These are phyloP conservation scores for Lates calcarifer DNA, from an alignment of 2,113 vertebrate species.

Conservation along the genomic window DNA sequence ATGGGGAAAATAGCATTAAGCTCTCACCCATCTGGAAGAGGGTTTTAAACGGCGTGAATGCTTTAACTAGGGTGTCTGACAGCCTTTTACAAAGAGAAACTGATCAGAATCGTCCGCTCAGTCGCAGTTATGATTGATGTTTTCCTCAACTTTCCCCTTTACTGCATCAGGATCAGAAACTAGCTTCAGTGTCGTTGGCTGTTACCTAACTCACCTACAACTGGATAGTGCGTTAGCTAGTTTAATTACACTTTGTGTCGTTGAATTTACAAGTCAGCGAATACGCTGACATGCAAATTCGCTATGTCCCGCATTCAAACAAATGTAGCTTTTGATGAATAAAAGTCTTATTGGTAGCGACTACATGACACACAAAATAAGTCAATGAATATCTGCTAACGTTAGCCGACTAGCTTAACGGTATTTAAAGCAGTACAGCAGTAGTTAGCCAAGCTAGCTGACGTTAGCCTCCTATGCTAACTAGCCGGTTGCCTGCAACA, in stretches of 20 bases:
- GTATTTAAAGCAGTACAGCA: neutral
- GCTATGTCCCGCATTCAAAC: rapidly evolving
- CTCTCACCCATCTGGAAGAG: too few relatives aligned
- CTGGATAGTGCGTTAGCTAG: neutral
- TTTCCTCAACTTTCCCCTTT: too few relatives aligned
- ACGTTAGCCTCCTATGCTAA: conserved; percentile 52
- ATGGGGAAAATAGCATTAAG: too few relatives aligned
- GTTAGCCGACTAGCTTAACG: conserved; percentile 1
- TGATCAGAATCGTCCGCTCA: too few relatives aligned
- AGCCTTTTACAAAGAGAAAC: too few relatives aligned
- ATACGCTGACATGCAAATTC: neutral
- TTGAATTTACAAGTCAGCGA: neutral
- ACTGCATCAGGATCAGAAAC: neutral
- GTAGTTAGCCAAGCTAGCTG: conserved; percentile 26
- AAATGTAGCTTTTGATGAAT: neutral
- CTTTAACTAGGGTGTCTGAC: too few relatives aligned
- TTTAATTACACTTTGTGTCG: neutral
- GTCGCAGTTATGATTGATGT: too few relatives aligned
- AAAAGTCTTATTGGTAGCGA: neutral
- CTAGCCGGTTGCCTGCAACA: conserved; percentile 5
- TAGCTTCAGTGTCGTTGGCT: neutral
- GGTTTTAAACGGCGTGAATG: too few relatives aligned
- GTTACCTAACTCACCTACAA: neutral
- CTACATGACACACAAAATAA: neutral
- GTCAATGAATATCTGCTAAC: neutral